Percentiles rank a stretch among this genome's conserved stretches.
These are phyloP conservation scores for Okamejei kenojei DNA, from an alignment of 2,797 vertebrate species.

Conservation along the genomic window DNA sequence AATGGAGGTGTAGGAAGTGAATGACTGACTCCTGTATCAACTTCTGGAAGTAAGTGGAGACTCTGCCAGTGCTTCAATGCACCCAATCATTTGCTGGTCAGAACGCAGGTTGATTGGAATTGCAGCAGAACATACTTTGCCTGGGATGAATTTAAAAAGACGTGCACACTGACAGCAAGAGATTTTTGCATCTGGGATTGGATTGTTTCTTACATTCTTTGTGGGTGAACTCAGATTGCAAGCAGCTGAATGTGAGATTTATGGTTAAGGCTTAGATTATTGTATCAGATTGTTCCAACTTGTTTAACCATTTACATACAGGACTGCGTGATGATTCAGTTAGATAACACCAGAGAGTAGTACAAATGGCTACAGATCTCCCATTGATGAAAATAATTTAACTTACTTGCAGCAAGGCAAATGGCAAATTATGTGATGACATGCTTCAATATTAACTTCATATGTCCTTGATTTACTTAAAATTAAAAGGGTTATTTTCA, in stretches of 20 bases:
- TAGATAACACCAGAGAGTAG: background rate
- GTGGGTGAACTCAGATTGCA: constrained; percentile 7
- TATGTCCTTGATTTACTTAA: background rate
- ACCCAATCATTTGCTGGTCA: background rate
- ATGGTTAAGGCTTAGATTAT: background rate
- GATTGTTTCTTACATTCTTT: constrained; percentile 15
- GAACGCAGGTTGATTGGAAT: background rate
- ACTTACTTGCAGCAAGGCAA: background rate
- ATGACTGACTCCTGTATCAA: background rate
- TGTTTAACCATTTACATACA: background rate
- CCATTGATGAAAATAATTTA: background rate
- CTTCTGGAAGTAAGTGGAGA: background rate
- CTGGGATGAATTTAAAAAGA: background rate
- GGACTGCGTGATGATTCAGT: background rate
- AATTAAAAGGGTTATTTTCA: background rate
- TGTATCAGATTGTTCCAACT: background rate
- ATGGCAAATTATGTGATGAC: background rate
- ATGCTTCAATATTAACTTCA: background rate
- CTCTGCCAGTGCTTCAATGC: background rate
- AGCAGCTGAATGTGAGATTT: constrained; percentile 12
- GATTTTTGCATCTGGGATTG: background rate
- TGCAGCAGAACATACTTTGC: background rate
- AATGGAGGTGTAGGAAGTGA: background rate
- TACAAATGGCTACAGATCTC: background rate
- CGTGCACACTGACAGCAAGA: background rate